phyloP scores from a whole-genome alignment of 1,140 invertebrate species.

The Sycophaga agraensis region DNA sequence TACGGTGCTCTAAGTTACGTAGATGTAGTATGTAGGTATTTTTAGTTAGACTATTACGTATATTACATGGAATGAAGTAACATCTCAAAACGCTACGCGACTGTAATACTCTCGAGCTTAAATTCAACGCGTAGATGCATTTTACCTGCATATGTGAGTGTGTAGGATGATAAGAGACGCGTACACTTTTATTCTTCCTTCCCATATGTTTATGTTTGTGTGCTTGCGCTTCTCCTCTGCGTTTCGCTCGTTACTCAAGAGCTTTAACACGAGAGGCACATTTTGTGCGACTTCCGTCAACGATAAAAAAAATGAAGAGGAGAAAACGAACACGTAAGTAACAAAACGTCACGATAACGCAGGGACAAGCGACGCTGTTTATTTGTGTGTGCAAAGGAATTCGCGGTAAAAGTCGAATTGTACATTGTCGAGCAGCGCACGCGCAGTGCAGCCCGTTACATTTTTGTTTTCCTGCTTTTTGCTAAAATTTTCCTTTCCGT shows the following conservation, averaged over 20 bases:
- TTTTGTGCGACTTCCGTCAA: background rate
- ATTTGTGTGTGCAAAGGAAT: constrained; percentile 2
- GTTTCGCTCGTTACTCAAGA: background rate
- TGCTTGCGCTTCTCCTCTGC: background rate
- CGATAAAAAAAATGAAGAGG: background rate
- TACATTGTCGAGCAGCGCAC: constrained; percentile 4
- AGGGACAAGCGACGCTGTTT: background rate
- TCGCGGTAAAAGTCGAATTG: background rate
- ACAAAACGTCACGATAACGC: background rate
- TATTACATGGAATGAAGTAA: constrained; percentile 61
- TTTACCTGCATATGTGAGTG: constrained; percentile 11
- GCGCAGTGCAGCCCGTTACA: too few relatives aligned
- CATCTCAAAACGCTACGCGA: constrained; percentile 56
- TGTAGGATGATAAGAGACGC: too few relatives aligned
- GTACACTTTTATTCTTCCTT: background rate
- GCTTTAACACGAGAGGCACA: background rate
- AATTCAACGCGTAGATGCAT: constrained; percentile 47
- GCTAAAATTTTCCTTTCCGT: background rate
- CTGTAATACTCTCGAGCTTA: constrained; percentile 58
- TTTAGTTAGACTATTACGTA: constrained; percentile 58
- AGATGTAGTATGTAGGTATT: constrained; percentile 56
- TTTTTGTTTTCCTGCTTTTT: too few relatives aligned
- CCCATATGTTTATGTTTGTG: background rate
- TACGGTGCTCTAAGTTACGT: constrained; percentile 58
- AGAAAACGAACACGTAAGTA: background rate